Evolutionary conservation across 1,140 invertebrate species (phyloP), one percentile per base, ranked within the genome.

Genomic region (Palaemon carinicauda): DNA sequence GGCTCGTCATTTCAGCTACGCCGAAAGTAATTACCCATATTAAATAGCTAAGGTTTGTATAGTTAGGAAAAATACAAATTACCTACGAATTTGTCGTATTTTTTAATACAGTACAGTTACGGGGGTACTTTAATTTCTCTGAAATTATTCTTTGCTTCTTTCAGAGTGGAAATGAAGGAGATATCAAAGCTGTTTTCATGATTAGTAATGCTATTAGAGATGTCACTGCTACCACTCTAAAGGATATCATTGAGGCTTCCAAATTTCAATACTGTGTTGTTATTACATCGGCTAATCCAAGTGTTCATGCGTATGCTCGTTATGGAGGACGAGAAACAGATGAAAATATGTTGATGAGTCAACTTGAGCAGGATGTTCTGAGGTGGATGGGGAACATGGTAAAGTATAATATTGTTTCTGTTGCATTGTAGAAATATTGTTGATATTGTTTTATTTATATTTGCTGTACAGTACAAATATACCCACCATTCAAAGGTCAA

Each of bases 171-270:
- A 52, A 77, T 33, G 21, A 74, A 54, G 80, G 54, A n/a, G 85
- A 87, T 14, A n/a, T 82, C 87, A 94, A 94, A 90, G 93, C 92
- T 82, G 92, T 94, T 5, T 95, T 94, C 87, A 92, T 94, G 88
- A 91, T 93, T 10, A 92, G 92, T 41, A 92, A 92, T 12, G 91
- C 93, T 88, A 89, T 94, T 33, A 91, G 91, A 50, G 92, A 90
- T 27, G 92, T 91, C 5, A 93, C 93, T 27, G 89, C 92, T 9
- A 91, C 91, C 60, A 93, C 93, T 12, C 90, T 94, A 56, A 89
- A 91, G 84, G 92, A 93, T 80, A 92, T 94, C 24, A 92, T 94
- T 69, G 90, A 90, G 14, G 91, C 92, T 77, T 93, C 93, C 90
- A 91, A 92, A 69, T 93, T 94, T 71, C 92, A 93, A 52, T 93